Base-by-base conservation (phyloP, 1,140 invertebrate genomes). In the Drosophila rufa region DNA sequence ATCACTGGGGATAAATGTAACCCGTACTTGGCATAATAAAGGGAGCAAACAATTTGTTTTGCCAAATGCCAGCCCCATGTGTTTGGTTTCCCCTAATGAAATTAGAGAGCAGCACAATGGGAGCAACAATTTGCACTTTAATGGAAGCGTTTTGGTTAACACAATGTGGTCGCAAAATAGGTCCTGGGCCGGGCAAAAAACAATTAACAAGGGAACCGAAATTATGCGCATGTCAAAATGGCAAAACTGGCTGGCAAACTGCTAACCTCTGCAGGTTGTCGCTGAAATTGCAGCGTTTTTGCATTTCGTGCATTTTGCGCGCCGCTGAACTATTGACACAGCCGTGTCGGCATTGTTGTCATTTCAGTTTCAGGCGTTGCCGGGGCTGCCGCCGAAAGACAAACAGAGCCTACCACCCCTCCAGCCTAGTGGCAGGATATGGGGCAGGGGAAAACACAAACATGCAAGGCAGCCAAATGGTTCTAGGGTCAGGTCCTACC, bases 141-240 rank as follows among this genome's bases (percentile, higher is more conserved):
- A 70, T 62, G 60, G 50, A 66, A 64, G 30, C 71, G 40, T 58
- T 75, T 65, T 50, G 60, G 71, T 42, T 22, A 60, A 73, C 69
- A 60, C 50, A 66, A 67, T 67, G 25, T 9, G 48, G 53, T 55
- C 33, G 33, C 59, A 27, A 19, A 17, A 55, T 38, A 30, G 17
- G 17, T 38, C 12, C 51, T 55, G 2, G 38, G 14, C 4, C 38
- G 48, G 12, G 30, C 40, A 42, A 55, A 40, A 55, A 68, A 70
- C 68, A 71, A 70, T 57, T 70, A 70, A 58, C 50, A 3, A 33
- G 68, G 64, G 47, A 45, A 56, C 65, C 30, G 33, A 67, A 85
- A 86, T 85, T 86, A 85, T 82, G 82, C 56, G 61, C 69, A 58
- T 67, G 74, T 42, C 73, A 53, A 85, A 84, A 84, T 74, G 64